Percentiles rank a stretch among this genome's conserved stretches.
Conservation (phyloP, 1,140 invertebrate genomes). For the Hesperophylax magnus region DNA sequence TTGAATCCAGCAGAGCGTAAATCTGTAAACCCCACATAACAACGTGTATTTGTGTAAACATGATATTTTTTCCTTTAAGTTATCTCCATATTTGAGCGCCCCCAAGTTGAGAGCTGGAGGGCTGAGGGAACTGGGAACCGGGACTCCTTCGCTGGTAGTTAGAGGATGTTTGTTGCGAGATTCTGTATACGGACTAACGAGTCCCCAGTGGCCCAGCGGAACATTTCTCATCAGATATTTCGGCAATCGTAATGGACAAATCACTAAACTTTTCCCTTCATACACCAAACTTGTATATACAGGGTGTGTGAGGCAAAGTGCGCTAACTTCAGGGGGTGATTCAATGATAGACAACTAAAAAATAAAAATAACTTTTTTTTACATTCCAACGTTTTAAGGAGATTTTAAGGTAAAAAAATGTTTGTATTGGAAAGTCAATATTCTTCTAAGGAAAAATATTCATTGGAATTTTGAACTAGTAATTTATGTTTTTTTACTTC, state of each 20-base stretch:
- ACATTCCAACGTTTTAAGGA: too few relatives aligned
- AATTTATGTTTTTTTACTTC: too few relatives aligned
- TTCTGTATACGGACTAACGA: conserved; percentile 51
- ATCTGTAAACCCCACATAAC: neutral
- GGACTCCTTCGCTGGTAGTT: neutral
- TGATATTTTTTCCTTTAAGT: neutral
- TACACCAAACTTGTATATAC: neutral
- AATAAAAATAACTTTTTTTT: too few relatives aligned
- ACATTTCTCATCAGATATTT: conserved; percentile 46
- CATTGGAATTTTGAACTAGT: too few relatives aligned
- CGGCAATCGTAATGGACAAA: conserved; percentile 41
- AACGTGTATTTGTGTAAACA: neutral
- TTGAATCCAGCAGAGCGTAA: neutral
- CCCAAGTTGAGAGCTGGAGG: neutral
- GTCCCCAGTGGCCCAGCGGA: conserved; percentile 30
- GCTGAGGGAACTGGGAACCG: neutral
- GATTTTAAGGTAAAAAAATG: too few relatives aligned
- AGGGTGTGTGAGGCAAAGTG: too few relatives aligned
- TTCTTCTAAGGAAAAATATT: too few relatives aligned
- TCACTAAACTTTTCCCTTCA: conserved; percentile 26
- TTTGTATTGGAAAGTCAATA: too few relatives aligned
- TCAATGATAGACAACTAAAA: too few relatives aligned
- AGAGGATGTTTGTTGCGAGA: conserved; percentile 12
- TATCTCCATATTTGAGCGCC: neutral
- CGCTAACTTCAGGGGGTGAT: too few relatives aligned